A percentile compares a stretch with the other conserved stretches of the same genome.
phyloP scores from a whole-genome alignment of 2,888 invertebrate species.

The Chrysolina americana region DNA sequence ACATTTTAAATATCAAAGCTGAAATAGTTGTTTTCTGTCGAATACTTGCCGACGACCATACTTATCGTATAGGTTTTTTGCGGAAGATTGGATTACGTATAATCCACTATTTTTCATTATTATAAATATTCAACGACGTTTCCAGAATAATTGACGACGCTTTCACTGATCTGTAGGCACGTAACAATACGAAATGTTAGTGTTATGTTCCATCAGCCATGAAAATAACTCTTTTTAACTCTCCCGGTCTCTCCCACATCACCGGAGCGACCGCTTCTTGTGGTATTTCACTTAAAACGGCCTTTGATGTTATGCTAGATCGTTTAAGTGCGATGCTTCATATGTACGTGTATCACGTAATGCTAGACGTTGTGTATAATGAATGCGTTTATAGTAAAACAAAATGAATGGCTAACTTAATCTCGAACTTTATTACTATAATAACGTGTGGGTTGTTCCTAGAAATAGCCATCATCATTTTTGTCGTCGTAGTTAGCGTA shows the following conservation, averaged over 20 bases:
- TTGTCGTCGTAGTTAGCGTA: slow-evolving; percentile 21
- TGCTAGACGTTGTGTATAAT: slow-evolving; percentile 23
- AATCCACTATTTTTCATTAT: no score
- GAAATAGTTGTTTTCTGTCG: no score
- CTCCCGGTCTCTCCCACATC: slow-evolving; percentile 13
- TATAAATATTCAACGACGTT: no score
- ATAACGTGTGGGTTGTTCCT: slow-evolving; percentile 23
- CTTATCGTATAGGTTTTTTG: no score
- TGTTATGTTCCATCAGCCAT: neutral
- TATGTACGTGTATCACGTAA: slow-evolving; percentile 23
- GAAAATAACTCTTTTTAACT: neutral
- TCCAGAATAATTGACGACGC: no score
- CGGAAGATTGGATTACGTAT: no score
- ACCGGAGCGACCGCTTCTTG: slow-evolving; percentile 7
- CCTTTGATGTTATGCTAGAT: slow-evolving; percentile 23
- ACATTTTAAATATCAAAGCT: no score
- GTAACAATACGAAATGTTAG: no score
- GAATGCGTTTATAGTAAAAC: slow-evolving; percentile 24
- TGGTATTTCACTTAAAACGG: slow-evolving; percentile 23
- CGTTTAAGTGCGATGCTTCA: slow-evolving; percentile 23
- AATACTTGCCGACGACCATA: no score
- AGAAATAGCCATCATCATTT: slow-evolving; percentile 23
- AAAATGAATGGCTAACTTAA: slow-evolving; percentile 24
- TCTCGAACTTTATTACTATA: slow-evolving; percentile 20
- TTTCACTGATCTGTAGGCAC: no score